Percentiles rank a stretch among this genome's conserved stretches.
Conservation (phyloP, 2,888 invertebrate species). For the Drosophila hawaiiensis region DNA sequence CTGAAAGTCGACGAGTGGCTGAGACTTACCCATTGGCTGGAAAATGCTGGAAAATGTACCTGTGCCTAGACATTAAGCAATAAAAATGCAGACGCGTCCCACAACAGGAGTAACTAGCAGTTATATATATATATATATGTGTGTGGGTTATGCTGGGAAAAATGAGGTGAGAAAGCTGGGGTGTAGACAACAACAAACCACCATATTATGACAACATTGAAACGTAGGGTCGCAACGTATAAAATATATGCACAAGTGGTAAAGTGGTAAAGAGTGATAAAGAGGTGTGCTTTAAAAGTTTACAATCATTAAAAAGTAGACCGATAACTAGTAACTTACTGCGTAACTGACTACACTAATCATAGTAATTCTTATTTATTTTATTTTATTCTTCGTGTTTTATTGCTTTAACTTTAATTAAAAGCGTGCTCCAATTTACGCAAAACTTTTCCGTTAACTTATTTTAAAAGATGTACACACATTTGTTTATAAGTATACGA, state of each 20-base stretch:
- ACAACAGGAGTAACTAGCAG: conserved; percentile 20
- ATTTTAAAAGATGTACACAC: neutral
- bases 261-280: conserved; percentile 5
- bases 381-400: neutral
- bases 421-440: neutral
- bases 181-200: conserved; percentile 46
- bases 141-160: neutral
- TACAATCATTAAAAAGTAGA: neutral
- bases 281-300: conserved; percentile 16
- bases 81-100: conserved; percentile 50
- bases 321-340: neutral
- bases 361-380: neutral
- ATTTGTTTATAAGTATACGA: neutral
- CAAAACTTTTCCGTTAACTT: neutral
- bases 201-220: conserved; percentile 72
- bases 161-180: neutral
- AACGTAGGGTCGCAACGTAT: conserved; percentile 47
- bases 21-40: neutral
- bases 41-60: conserved; percentile 3
- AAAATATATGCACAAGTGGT: conserved; percentile 5
- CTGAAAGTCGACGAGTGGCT: conserved; percentile 8
- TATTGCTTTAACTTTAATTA: neutral
- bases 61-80: conserved; percentile 53
- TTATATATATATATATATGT: neutral
- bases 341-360: neutral